Base-by-base conservation (phyloP, 2,113 vertebrate species). In the Trematomus loennbergii region DNA sequence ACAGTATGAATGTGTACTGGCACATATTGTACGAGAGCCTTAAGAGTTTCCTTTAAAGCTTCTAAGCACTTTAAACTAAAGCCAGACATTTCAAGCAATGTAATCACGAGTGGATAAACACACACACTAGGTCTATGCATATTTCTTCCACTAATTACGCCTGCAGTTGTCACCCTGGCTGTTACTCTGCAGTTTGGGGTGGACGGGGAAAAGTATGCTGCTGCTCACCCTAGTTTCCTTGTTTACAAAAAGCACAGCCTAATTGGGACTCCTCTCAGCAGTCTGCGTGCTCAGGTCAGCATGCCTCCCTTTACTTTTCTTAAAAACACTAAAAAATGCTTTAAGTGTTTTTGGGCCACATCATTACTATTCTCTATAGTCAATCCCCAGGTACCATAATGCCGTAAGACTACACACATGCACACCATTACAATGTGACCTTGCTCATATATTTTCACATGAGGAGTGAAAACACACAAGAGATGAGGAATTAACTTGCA, bases 191-290 rank as follows among this genome's bases (percentile, higher is more conserved):
- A 54, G 20, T 45, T 69, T 4, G 0, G 18, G 57, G 57, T 63
- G 65, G 33, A n/a, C 22, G 11, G 8, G 45, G n/a, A 57, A 16
- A 22, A n/a, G 57, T 12, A 20, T 7, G 18, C 45, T 33, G 18
- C 15, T 50, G 58, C 46, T 73, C 46, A 63, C 36, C 45, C 9
- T 13, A 67, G 36, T 67, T 18, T 52, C 8, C 6, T 50, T 55
- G 60, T 62, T 78, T 79, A 61, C 53, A 54, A 29, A 33, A 57
- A 75, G 55, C 33, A 58, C 69, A 64, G 64, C 25, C 36, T 40
- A 40, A 40, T 8, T 40, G 36, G 36, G 5, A 40, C 36, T 40
- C 36, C 5, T 40, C 36, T 40, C 36, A 12, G 16, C 2, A 33
- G 22, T 1, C 0, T 29, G 9, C 50, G 58, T 29, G 22, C 60